phyloP scores from a whole-genome alignment of 2,797 vertebrate genomes.

The Pitangus sulphuratus region DNA sequence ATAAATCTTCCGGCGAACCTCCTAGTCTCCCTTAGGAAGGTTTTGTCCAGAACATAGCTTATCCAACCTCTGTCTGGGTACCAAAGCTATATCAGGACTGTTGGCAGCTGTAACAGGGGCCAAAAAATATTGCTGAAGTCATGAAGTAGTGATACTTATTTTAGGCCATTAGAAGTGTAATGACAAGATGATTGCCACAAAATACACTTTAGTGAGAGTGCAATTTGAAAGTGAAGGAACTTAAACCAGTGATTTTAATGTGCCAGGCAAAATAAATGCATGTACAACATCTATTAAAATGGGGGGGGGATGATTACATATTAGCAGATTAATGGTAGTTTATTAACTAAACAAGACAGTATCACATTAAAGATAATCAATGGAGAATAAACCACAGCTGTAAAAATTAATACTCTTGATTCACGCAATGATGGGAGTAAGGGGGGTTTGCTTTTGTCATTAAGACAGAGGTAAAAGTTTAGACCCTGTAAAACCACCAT shows the following conservation, averaged over 20 bases:
- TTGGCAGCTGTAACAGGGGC: not conserved
- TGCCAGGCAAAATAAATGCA: not conserved
- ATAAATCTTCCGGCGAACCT: not conserved
- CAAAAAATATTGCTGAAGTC: slow-evolving; percentile 23
- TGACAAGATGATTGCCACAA: slow-evolving; percentile 12
- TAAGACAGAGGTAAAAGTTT: not conserved
- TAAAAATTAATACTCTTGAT: slow-evolving; percentile 50
- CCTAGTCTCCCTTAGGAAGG: not conserved
- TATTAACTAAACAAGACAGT: slow-evolving; percentile 56
- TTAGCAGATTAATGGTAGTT: slow-evolving; percentile 1
- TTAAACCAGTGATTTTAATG: slow-evolving; percentile 16
- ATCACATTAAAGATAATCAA: slow-evolving; percentile 61
- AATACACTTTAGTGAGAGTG: not conserved
- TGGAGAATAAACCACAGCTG: slow-evolving; percentile 15
- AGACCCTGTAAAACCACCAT: not conserved
- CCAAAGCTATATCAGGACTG: not conserved
- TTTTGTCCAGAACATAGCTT: not conserved
- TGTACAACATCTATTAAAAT: slow-evolving; percentile 49
- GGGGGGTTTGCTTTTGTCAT: not conserved
- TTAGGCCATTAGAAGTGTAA: slow-evolving; percentile 19
- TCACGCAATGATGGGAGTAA: not conserved
- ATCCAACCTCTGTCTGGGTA: not conserved
- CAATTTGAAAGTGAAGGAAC: not conserved
- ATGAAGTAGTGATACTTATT: not conserved
- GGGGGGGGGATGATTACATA: slow-evolving; percentile 35